Evolutionary conservation across 2,888 invertebrate genomes (phyloP).

Genomic region (Phrixothrix hirtus): DNA sequence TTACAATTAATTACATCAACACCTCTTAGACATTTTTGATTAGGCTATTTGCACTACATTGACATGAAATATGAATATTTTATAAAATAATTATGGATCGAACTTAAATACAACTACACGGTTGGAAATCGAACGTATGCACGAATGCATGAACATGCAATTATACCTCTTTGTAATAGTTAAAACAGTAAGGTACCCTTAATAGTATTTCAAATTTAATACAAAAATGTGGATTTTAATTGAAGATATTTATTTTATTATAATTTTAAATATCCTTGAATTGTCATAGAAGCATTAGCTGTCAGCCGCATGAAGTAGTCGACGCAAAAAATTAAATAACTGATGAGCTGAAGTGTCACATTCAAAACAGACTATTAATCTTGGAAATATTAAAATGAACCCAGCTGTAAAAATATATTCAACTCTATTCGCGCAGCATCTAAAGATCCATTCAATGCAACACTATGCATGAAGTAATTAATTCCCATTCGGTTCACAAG

Average conservation of each 20-base stretch:
- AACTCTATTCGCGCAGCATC: slow-evolving; percentile 14
- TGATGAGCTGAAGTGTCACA: slow-evolving; percentile 29
- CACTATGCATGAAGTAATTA: not conserved
- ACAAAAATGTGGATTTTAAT: too few relatives aligned
- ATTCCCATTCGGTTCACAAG: not conserved
- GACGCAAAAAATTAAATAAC: slow-evolving; percentile 28
- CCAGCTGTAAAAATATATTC: slow-evolving; percentile 24
- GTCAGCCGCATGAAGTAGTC: slow-evolving; percentile 25
- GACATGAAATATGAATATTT: too few relatives aligned
- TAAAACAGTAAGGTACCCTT: too few relatives aligned
- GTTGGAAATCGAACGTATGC: too few relatives aligned
- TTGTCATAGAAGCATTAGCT: slow-evolving; percentile 25
- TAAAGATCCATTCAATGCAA: slow-evolving; percentile 6
- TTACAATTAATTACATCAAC: too few relatives aligned
- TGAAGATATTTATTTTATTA: slow-evolving; percentile 17
- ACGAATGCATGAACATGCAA: too few relatives aligned
- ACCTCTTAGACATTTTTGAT: too few relatives aligned
- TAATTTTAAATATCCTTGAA: slow-evolving; percentile 10
- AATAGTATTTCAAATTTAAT: too few relatives aligned
- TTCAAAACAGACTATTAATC: slow-evolving; percentile 31
- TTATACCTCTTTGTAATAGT: too few relatives aligned
- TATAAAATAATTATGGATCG: too few relatives aligned
- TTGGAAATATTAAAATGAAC: slow-evolving; percentile 27
- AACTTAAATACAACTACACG: too few relatives aligned
- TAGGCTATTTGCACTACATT: too few relatives aligned